These are phyloP conservation scores for Vultur gryphus DNA, from an alignment of 2,797 vertebrate genomes.

Conservation along the genomic window DNA sequence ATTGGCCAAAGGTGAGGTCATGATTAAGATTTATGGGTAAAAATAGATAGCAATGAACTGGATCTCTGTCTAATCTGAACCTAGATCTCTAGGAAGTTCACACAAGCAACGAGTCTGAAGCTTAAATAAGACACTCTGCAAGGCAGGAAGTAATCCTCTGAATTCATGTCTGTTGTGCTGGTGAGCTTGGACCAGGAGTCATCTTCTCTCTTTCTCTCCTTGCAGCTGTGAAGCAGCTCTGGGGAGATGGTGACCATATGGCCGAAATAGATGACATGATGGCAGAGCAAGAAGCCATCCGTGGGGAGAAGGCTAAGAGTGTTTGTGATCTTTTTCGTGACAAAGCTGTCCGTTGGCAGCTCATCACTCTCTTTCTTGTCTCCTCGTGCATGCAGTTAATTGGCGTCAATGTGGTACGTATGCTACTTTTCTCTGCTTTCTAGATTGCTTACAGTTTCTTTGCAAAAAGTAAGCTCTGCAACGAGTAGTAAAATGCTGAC, in stretches of 20 bases:
- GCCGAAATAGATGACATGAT: constrained; percentile 79
- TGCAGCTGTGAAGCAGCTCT: constrained; percentile 76
- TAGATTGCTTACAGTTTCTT: neutral
- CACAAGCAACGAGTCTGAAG: neutral
- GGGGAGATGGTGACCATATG: constrained; percentile 73
- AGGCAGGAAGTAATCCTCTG: neutral
- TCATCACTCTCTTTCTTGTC: constrained; percentile 71
- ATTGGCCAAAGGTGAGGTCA: neutral
- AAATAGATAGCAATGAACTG: neutral
- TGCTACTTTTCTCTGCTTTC: neutral
- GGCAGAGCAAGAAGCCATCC: constrained; percentile 70
- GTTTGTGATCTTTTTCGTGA: constrained; percentile 74
- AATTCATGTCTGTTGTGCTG: neutral
- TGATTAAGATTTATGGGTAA: neutral
- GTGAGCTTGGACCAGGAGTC: neutral
- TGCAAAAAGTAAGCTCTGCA: neutral
- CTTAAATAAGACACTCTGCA: neutral
- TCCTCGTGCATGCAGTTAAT: constrained; percentile 52
- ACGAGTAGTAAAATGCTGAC: neutral
- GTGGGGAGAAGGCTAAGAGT: constrained; percentile 50
- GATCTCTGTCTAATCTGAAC: neutral
- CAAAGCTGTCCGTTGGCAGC: constrained; percentile 77
- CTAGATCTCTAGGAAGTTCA: neutral
- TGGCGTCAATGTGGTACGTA: neutral
- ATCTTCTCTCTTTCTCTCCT: neutral